Percentiles rank a stretch among this genome's conserved stretches.
These are phyloP conservation scores for Rhipidura dahli DNA, from an alignment of 2,113 vertebrate genomes.

Conservation along the genomic window DNA sequence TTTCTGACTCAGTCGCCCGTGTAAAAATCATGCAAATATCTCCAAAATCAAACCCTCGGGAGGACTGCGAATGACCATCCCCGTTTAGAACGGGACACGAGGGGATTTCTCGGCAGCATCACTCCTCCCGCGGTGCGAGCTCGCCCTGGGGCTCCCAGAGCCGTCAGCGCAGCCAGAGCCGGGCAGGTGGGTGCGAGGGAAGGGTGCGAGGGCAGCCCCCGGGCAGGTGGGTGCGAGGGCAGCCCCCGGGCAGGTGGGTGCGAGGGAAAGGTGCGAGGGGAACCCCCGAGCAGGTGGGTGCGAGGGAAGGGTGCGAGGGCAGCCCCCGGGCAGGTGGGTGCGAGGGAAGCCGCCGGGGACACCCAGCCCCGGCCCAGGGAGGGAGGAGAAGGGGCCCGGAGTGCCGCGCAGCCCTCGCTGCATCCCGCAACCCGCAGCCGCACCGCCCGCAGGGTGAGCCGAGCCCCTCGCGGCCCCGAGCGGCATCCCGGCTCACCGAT, in stretches of 20 bases:
- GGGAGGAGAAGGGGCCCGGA: no score
- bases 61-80: rapidly evolving
- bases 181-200: rapidly evolving
- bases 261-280: rapidly evolving
- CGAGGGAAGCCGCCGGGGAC: rapidly evolving
- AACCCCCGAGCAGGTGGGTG: rapidly evolving
- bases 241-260: rapidly evolving
- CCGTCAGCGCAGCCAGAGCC: not conserved
- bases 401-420: rapidly evolving
- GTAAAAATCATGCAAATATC: not conserved
- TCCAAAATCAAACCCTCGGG: not conserved
- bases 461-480: not conserved
- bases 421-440: rapidly evolving
- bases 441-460: rapidly evolving
- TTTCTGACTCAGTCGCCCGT: not conserved
- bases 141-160: not conserved
- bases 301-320: no score
- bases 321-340: rapidly evolving
- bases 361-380: rapidly evolving
- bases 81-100: rapidly evolving
- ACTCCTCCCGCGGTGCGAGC: rapidly evolving
- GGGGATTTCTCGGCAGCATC: not conserved
- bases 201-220: no score
- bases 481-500: rapidly evolving
- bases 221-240: rapidly evolving